Percentiles rank a stretch among this genome's conserved stretches.
Conservation (phyloP, 2,888 invertebrate species). For the Macrophya annulata region DNA sequence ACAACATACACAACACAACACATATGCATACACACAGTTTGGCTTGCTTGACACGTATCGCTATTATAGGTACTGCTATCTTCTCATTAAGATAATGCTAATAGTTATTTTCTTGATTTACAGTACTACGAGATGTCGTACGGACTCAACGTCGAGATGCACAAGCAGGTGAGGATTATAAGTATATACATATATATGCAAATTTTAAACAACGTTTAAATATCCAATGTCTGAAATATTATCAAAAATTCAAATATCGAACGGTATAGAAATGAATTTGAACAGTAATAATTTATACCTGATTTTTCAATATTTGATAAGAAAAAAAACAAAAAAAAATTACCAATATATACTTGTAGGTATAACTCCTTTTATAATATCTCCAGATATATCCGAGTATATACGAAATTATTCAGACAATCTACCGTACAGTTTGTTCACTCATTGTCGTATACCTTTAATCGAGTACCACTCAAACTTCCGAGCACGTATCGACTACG, state of each 20-base stretch:
- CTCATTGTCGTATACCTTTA: conserved; percentile 32
- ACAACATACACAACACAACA: background rate
- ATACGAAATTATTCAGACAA: background rate
- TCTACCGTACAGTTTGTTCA: conserved; percentile 32
- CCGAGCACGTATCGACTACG: conserved; percentile 16
- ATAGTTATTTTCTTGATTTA: conserved; percentile 79
- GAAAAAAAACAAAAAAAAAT: no score
- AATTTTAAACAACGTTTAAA: background rate
- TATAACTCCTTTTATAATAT: no score
- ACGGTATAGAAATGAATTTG: no score
- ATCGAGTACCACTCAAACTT: conserved; percentile 49
- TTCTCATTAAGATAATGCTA: conserved; percentile 7
- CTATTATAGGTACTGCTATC: background rate
- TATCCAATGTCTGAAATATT: background rate
- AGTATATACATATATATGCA: no score
- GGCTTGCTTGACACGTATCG: conserved; percentile 38
- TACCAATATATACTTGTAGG: no score
- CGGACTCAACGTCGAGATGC: conserved; percentile 98
- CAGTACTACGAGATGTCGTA: conserved; percentile 99
- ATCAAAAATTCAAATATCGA: background rate
- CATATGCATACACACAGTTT: conserved; percentile 12
- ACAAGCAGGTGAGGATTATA: conserved; percentile 98
- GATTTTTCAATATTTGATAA: no score
- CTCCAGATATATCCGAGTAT: background rate
- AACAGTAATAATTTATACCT: no score